Base-by-base conservation (phyloP, 2,888 invertebrate genomes). In the Ligdia adustata region DNA sequence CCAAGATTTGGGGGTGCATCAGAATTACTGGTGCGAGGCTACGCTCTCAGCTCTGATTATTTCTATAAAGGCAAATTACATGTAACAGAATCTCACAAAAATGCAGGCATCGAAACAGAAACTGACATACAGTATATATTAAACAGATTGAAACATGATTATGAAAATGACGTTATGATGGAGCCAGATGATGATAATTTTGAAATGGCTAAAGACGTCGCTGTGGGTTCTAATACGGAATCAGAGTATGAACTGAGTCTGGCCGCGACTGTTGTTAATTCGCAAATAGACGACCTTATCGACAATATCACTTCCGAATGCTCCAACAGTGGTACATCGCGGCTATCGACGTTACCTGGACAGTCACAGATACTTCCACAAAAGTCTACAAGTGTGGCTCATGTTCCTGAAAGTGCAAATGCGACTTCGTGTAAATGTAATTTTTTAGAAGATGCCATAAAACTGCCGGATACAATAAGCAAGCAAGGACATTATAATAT, bases 41-140 rank as follows among this genome's bases (percentile, higher is more conserved):
- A 54, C 28, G 34, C 70, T 1, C 58, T 90, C 31, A 81, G 80
- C 2, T 31, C 50, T 4, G 75, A 81, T 7, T 90, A 89, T 53
- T 90, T 90, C 55, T 82, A 79, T 49, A 80, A 55, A 67, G 84
- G 83, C 9, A 67, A 66, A 20, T 58, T 81, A 37, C 57, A 73
- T 56, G 55, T 77, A 15, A 62, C 69, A 28, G 72, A 75, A 57
- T 64, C 64, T 0, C 70, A 68, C 15, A 57, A 65, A 3, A 52
- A 71, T 26, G 54, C 62, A 0, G 63, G 72, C 20, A 69, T 79
- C 29, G 66, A 57, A n/a, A 72, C 72, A 52, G 67, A 69, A 44
- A 57, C 53, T 7, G 77, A 83, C 24, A 61, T 80, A 5, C 63
- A 69, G 55, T 52, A 51, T 2, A 56, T 72, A 20, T 57, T 82